Conservation (phyloP, 2,113 vertebrate genomes). For the Pampusana beccarii region DNA sequence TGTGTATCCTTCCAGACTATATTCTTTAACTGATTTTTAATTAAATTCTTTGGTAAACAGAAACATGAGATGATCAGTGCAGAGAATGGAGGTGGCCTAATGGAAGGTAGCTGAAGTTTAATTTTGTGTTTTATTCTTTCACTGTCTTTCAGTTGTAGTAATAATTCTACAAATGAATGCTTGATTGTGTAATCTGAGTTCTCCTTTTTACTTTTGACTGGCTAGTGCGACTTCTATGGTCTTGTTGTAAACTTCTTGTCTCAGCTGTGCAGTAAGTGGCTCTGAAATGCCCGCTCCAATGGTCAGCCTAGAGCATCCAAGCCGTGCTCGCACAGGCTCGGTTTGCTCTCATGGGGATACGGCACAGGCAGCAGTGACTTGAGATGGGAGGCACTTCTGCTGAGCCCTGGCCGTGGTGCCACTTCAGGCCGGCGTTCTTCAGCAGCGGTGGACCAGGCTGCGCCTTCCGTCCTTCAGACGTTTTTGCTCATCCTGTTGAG, state of each 20-base stretch:
- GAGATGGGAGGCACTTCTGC: not conserved
- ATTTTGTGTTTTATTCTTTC: not conserved
- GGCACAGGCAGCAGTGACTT: not conserved
- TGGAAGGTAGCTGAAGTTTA: not conserved
- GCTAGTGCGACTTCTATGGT: not conserved
- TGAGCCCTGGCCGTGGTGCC: not conserved
- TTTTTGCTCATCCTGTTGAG: not conserved
- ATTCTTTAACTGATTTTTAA: not conserved
- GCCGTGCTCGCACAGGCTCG: rapidly evolving
- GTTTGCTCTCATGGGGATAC: not conserved
- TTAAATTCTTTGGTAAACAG: not conserved
- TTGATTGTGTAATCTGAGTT: not conserved
- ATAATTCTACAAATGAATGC: not conserved
- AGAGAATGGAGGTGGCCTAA: not conserved
- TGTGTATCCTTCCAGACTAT: not conserved
- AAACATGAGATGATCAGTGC: not conserved
- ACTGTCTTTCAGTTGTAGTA: not conserved
- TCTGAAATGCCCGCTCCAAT: not conserved
- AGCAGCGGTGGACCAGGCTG: not conserved
- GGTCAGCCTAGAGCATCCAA: not conserved
- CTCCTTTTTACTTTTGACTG: not conserved
- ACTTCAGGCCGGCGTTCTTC: not conserved
- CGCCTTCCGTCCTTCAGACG: rapidly evolving
- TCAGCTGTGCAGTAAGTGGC: not conserved
- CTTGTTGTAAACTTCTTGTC: not conserved